Evolutionary conservation across 2,113 vertebrate genomes (phyloP).

Genomic region (Heterochromis multidens): DNA sequence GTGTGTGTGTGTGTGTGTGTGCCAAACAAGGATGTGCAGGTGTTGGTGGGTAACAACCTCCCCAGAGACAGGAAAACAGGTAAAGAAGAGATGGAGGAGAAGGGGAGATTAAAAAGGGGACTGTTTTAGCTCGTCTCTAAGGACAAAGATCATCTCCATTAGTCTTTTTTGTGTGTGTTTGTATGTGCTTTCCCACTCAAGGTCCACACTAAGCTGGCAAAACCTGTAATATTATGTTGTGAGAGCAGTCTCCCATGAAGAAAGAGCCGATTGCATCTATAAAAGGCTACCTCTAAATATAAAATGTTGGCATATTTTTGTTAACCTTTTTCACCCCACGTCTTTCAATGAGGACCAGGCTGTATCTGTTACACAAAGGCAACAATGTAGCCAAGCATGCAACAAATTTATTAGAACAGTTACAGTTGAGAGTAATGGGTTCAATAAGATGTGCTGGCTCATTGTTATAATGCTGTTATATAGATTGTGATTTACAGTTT

Average conservation of each 20-base stretch:
- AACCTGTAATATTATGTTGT: neutral
- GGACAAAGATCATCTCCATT: constrained; percentile 44
- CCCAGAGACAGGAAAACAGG: constrained; percentile 32
- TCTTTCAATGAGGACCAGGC: neutral
- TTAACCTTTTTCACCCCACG: neutral
- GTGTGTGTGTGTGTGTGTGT: neutral
- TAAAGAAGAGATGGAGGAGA: constrained; percentile 15
- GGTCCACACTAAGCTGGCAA: neutral
- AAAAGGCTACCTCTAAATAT: neutral
- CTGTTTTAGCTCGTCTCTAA: constrained; percentile 50
- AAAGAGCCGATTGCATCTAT: neutral
- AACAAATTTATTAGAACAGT: neutral
- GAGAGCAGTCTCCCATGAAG: neutral
- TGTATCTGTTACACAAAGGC: neutral
- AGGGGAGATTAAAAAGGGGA: constrained; percentile 39
- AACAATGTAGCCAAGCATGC: neutral
- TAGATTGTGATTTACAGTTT: neutral
- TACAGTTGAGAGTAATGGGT: neutral
- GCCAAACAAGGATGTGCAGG: constrained; percentile 51
- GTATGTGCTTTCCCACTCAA: neutral
- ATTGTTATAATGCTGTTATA: neutral
- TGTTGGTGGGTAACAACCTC: constrained; percentile 67
- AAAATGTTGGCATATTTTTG: neutral
- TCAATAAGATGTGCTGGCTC: neutral
- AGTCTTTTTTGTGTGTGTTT: neutral